These are phyloP conservation scores for Heliconius himera DNA, from an alignment of 1,140 invertebrate genomes.

Conservation along the genomic window DNA sequence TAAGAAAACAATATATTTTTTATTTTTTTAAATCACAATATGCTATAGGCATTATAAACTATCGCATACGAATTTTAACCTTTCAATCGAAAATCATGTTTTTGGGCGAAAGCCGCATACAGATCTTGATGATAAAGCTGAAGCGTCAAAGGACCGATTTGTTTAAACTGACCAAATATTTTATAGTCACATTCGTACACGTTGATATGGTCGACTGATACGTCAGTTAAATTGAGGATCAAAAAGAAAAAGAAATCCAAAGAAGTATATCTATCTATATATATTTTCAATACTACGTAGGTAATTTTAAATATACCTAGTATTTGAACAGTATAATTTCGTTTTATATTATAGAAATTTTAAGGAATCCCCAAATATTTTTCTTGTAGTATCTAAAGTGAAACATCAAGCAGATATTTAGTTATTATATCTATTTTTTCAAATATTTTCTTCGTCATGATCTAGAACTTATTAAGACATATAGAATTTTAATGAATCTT, in stretches of 20 bases:
- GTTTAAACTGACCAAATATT: conserved; percentile 59
- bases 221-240: conserved; percentile 26
- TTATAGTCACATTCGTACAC: conserved; percentile 52
- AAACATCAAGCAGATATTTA: no score
- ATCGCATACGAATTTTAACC: conserved; percentile 34
- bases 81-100: conserved; percentile 43
- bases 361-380: no score
- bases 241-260: background rate
- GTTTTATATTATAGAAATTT: no score
- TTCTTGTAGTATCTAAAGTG: no score
- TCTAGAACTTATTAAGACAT: no score
- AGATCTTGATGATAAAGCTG: conserved; percentile 55
- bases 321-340: no score
- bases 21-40: background rate
- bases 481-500: no score
- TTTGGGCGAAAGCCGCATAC: conserved; percentile 34
- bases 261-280: background rate
- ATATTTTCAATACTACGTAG: no score
- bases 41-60: conserved; percentile 3
- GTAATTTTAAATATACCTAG: no score
- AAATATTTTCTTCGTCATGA: no score
- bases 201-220: conserved; percentile 43
- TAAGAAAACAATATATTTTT: background rate
- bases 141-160: conserved; percentile 67
- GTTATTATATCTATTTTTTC: no score